phyloP scores from a whole-genome alignment of 2,113 vertebrate species.

The Azemiops feae region DNA sequence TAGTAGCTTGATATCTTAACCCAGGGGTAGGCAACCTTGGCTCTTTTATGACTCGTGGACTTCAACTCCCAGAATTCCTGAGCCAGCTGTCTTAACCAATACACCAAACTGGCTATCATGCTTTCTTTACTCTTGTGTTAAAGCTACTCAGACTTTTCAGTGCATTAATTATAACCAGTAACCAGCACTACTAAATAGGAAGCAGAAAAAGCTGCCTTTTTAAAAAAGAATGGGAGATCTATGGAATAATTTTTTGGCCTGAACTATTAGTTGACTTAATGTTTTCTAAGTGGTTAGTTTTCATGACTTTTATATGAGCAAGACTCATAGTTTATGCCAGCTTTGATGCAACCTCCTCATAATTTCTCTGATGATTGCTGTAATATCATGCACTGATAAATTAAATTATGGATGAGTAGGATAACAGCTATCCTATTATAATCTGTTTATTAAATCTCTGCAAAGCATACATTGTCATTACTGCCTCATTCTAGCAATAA shows the following conservation, averaged over 20 bases:
- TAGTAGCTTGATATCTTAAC: background rate
- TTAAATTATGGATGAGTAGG: background rate
- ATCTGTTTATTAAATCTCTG: background rate
- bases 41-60: too few species aligned
- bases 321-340: background rate
- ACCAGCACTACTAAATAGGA: background rate
- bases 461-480: background rate
- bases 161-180: background rate
- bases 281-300: background rate
- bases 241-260: background rate
- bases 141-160: background rate
- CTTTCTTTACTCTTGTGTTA: background rate
- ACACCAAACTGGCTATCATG: background rate
- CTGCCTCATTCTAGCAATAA: background rate
- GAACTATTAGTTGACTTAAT: background rate
- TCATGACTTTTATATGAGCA: background rate
- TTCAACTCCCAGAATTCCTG: too few species aligned
- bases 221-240: background rate
- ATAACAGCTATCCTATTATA: background rate
- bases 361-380: background rate
- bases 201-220: background rate
- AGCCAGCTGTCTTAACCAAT: background rate
- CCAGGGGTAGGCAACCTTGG: too few species aligned
- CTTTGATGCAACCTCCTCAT: background rate
- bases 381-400: background rate